Conservation (phyloP, 1,140 invertebrate genomes). For the Eurosta solidaginis region DNA sequence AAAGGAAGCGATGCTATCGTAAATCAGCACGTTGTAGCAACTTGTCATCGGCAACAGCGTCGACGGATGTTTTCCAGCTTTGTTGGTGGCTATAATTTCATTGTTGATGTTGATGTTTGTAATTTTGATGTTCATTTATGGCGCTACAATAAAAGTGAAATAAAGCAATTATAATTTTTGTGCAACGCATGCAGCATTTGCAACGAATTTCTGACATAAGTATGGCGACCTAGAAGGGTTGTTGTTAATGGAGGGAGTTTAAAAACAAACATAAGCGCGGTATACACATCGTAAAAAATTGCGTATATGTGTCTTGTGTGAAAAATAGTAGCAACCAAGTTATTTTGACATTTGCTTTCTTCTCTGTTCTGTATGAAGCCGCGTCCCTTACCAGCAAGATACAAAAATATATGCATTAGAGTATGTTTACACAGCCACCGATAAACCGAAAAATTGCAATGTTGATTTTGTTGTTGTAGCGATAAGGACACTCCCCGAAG, state of each 20-base stretch:
- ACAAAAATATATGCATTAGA: too few species aligned
- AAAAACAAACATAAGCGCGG: not conserved
- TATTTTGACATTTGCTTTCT: too few species aligned
- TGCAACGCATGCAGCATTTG: not conserved
- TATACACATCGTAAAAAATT: too few species aligned
- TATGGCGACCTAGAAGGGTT: not conserved
- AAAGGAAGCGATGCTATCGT: not conserved
- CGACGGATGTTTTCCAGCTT: not conserved
- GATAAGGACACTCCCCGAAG: too few species aligned
- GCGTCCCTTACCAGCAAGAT: too few species aligned
- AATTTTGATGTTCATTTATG: not conserved
- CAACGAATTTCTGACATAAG: not conserved
- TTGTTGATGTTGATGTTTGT: not conserved
- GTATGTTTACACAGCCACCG: too few species aligned
- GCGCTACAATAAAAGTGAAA: not conserved
- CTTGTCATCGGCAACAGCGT: constrained; percentile 17
- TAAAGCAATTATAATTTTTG: not conserved
- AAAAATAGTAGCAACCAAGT: too few species aligned
- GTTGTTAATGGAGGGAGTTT: not conserved
- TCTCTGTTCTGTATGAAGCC: too few species aligned
- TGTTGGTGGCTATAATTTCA: not conserved
- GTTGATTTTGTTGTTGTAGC: too few species aligned
- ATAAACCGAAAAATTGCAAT: too few species aligned
- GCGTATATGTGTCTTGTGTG: too few species aligned
- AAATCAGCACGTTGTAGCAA: constrained; percentile 13